A percentile compares a stretch with the other conserved stretches of the same genome.
phyloP scores from a whole-genome alignment of 2,797 vertebrate species.

The Platalea minor region DNA sequence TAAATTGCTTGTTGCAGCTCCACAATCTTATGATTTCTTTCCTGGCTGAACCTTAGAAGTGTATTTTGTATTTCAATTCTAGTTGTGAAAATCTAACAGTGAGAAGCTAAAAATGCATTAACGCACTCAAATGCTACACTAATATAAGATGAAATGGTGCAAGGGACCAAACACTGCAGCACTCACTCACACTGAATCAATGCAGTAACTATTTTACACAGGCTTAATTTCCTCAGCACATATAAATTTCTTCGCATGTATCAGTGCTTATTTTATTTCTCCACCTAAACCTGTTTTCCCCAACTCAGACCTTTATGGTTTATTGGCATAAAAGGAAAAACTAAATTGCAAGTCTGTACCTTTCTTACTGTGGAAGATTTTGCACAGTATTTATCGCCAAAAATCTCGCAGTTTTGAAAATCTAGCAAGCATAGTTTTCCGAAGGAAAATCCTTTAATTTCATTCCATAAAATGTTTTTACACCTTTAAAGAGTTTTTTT shows the following conservation, averaged over 20 bases:
- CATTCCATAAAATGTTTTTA: neutral
- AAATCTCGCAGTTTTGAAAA: neutral
- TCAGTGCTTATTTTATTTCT: neutral
- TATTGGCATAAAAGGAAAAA: neutral
- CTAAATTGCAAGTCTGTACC: neutral
- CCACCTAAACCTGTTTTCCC: neutral
- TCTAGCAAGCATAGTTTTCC: neutral
- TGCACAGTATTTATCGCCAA: neutral
- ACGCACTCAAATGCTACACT: neutral
- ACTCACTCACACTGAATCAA: rapidly evolving
- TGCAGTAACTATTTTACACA: neutral
- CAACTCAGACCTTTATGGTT: neutral
- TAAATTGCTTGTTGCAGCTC: rapidly evolving
- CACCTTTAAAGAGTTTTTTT: neutral
- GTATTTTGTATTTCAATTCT: neutral
- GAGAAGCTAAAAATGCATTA: neutral
- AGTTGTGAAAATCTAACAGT: neutral
- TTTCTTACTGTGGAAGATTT: neutral
- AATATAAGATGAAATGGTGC: neutral
- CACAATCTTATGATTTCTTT: neutral
- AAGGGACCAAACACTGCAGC: neutral
- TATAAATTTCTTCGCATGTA: neutral
- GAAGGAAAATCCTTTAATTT: neutral
- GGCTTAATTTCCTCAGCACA: neutral
- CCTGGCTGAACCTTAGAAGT: neutral